phyloP scores from a whole-genome alignment of 2,888 invertebrate genomes.

The Leptinotarsa tumamoca region DNA sequence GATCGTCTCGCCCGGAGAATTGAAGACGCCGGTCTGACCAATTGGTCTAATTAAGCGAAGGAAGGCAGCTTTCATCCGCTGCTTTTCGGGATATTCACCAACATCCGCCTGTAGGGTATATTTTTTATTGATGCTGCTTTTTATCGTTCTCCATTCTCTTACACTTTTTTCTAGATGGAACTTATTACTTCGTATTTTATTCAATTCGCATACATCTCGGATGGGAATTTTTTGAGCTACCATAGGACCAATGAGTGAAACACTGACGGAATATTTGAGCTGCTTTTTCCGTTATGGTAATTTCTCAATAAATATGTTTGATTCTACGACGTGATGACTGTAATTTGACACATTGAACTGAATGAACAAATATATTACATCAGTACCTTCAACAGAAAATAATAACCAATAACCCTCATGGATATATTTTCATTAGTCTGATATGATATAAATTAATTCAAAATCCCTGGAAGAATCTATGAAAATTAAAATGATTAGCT shows the following conservation, averaged over 20 bases:
- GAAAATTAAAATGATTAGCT: too few relatives aligned
- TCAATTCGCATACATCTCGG: neutral
- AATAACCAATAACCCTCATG: too few relatives aligned
- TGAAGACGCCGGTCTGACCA: conserved; percentile 50
- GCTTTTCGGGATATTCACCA: conserved; percentile 34
- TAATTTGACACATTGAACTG: too few relatives aligned
- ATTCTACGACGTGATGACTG: too few relatives aligned
- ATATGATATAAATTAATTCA: too few relatives aligned
- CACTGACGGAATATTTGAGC: neutral
- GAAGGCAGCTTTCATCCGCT: conserved; percentile 39
- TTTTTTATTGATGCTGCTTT: conserved; percentile 12
- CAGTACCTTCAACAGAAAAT: too few relatives aligned
- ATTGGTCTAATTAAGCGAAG: conserved; percentile 52
- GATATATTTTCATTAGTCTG: too few relatives aligned
- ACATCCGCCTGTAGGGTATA: neutral
- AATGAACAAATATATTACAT: too few relatives aligned
- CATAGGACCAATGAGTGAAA: neutral
- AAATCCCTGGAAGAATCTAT: too few relatives aligned
- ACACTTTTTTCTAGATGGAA: conserved; percentile 2
- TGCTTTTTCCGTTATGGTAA: too few relatives aligned
- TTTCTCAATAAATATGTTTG: too few relatives aligned
- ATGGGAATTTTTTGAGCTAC: neutral
- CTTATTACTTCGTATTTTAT: conserved; percentile 18
- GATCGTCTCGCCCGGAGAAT: conserved; percentile 43
- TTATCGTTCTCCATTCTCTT: neutral